A percentile compares a stretch with the other conserved stretches of the same genome.
Evolutionary conservation across 23 tunicate genomes (phyloP).

Genomic region (Halocynthia roretzi): DNA sequence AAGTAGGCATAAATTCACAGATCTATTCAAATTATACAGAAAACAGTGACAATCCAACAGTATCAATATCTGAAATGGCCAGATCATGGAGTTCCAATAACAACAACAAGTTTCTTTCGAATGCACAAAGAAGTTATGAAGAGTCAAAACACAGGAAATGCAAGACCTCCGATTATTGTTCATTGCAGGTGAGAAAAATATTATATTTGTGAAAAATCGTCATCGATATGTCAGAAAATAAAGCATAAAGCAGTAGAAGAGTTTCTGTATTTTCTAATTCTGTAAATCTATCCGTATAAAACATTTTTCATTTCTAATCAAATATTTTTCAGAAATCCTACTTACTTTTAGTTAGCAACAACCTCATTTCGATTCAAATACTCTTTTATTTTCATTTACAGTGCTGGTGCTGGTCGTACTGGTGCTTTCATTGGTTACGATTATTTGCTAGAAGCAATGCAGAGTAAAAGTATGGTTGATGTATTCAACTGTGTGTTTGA

Average conservation of each 20-base stretch:
- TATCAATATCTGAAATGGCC: conserved; percentile 46
- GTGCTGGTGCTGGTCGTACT: conserved; percentile 44
- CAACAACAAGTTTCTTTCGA: conserved; percentile 27
- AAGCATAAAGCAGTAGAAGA: no score
- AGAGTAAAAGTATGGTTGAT: conserved; percentile 8
- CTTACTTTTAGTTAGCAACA: no score
- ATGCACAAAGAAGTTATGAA: conserved; percentile 1
- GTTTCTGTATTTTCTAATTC: no score
- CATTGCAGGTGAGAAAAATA: conserved; percentile 36
- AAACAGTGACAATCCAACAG: conserved; percentile 9
- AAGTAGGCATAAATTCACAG: no score
- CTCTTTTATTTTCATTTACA: neutral
- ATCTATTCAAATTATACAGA: neutral
- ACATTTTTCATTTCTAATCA: no score
- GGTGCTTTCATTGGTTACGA: conserved; percentile 38
- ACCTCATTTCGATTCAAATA: neutral
- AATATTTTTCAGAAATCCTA: no score
- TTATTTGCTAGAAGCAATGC: conserved; percentile 7
- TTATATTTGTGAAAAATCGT: no score
- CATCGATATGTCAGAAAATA: no score
- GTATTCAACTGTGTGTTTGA: conserved; percentile 23
- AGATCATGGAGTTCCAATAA: conserved; percentile 52
- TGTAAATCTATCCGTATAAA: no score
- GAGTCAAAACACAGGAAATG: neutral
- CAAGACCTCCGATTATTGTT: conserved; percentile 24